A percentile compares a stretch with the other conserved stretches of the same genome.
Evolutionary conservation across 2,113 vertebrate species (phyloP).

Genomic region (Catagonus wagneri): DNA sequence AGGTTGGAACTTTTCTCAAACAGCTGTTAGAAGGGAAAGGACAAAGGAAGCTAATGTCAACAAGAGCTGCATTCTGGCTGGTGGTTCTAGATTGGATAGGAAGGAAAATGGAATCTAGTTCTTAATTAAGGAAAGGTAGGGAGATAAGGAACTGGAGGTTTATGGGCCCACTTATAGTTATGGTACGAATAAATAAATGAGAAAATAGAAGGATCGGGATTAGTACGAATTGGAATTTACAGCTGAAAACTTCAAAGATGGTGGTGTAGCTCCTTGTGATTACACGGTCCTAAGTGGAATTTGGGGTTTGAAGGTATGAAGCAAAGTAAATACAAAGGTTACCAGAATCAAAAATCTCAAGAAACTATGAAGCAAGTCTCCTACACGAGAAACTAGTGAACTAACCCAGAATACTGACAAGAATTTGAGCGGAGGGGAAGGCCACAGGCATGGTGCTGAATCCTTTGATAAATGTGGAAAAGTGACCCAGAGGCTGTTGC

Average conservation of each 20-base stretch:
- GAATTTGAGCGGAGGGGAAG: not conserved
- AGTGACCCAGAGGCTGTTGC: not conserved
- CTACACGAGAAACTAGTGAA: not conserved
- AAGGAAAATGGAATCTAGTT: not conserved
- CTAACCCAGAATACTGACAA: not conserved
- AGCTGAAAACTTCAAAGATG: not conserved
- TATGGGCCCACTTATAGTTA: not conserved
- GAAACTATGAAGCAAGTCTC: not conserved
- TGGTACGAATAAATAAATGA: not conserved
- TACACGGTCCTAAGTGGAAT: too few species aligned
- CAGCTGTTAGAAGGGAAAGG: not conserved
- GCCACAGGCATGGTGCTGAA: not conserved
- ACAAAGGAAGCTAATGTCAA: not conserved
- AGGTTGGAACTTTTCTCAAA: not conserved
- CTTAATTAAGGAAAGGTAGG: not conserved
- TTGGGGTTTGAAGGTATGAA: not conserved
- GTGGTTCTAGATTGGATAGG: not conserved
- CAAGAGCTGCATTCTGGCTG: not conserved
- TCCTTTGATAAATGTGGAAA: not conserved
- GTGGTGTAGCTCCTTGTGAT: not conserved
- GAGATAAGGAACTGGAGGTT: not conserved
- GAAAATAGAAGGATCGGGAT: not conserved
- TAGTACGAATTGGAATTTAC: not conserved
- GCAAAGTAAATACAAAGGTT: not conserved
- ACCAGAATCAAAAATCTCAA: not conserved